Percentiles rank a stretch among this genome's conserved stretches.
phyloP scores from a whole-genome alignment of 2,113 vertebrate species.

The Aix galericulata region DNA sequence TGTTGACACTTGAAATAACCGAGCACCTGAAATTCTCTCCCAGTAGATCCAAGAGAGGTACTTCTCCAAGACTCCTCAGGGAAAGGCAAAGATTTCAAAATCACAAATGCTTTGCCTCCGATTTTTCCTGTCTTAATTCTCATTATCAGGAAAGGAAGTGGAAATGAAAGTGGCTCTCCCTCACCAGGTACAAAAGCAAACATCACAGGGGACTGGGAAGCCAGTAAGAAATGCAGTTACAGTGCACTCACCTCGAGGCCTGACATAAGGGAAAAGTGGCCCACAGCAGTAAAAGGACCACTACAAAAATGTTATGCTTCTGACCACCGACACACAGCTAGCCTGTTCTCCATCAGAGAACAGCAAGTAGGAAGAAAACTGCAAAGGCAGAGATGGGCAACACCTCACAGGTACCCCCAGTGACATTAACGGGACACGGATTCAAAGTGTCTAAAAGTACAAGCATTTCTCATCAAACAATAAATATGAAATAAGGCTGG shows the following conservation, averaged over 20 bases:
- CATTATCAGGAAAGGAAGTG: not conserved
- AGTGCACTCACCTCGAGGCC: not conserved
- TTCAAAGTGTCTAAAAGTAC: not conserved
- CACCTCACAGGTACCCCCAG: not conserved
- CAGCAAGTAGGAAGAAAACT: not conserved
- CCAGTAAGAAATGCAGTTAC: not conserved
- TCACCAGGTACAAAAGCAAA: not conserved
- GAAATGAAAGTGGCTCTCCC: not conserved
- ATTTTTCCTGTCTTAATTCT: not conserved
- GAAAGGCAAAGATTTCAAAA: not conserved
- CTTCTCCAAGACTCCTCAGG: not conserved
- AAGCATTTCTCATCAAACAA: not conserved
- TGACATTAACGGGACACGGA: not conserved
- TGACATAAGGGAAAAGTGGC: not conserved
- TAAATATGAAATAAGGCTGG: not conserved
- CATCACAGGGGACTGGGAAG: not conserved
- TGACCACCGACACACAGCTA: not conserved
- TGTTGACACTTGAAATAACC: not conserved
- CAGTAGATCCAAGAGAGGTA: not conserved
- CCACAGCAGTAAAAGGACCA: not conserved
- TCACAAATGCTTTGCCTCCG: not conserved
- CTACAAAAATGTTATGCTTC: not conserved
- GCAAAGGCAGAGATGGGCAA: not conserved
- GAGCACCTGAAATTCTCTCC: not conserved
- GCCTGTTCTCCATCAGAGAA: not conserved